Evolutionary conservation across 2,888 invertebrate genomes (phyloP).

Genomic region (Dicyrtomina minuta): DNA sequence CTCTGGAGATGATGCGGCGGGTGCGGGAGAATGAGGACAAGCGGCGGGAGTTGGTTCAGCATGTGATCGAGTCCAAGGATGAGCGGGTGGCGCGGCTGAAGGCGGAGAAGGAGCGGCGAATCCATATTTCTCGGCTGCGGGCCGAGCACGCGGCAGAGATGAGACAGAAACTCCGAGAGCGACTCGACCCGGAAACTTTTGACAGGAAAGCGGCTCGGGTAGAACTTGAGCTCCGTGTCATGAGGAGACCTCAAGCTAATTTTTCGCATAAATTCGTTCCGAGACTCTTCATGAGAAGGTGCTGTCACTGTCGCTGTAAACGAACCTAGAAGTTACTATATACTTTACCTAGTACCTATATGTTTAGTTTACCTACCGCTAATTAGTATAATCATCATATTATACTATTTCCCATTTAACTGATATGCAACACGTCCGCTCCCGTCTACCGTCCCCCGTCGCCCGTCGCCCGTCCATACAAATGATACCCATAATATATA

Average conservation of each 20-base stretch:
- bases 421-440: background rate
- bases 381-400: background rate
- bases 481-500: too few species aligned
- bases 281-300: constrained; percentile 36
- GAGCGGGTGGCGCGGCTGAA: constrained; percentile 41
- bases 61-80: constrained; percentile 48
- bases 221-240: constrained; percentile 45
- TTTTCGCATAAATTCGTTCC: constrained; percentile 43
- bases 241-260: constrained; percentile 39
- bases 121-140: constrained; percentile 44
- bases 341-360: background rate
- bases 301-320: constrained; percentile 28
- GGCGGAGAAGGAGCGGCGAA: constrained; percentile 47
- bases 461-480: too few species aligned
- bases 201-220: constrained; percentile 50
- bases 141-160: constrained; percentile 51
- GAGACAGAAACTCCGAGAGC: constrained; percentile 44
- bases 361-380: background rate
- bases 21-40: constrained; percentile 49
- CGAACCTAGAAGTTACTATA: background rate
- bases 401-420: background rate
- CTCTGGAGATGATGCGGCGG: constrained; percentile 42
- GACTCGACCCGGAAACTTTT: constrained; percentile 52
- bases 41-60: constrained; percentile 42
- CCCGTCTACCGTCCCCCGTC: background rate